Conservation (phyloP, 1,140 invertebrate genomes). For the Drosophila murphyi region DNA sequence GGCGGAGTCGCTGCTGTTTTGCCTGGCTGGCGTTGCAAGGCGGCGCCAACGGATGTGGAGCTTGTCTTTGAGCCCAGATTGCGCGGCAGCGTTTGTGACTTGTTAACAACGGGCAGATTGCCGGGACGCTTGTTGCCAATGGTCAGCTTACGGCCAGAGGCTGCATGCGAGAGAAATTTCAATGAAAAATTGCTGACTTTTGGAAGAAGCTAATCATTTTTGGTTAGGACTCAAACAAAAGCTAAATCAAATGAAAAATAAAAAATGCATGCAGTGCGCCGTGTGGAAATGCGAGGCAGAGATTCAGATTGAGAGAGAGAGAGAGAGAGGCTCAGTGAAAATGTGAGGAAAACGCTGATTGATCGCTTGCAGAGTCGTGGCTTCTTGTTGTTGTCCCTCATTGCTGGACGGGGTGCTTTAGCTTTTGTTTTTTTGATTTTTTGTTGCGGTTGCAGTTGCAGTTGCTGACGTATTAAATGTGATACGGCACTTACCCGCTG, state of each 20-base stretch:
- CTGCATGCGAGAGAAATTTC: constrained; percentile 74
- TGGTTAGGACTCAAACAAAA: constrained; percentile 7
- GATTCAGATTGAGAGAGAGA: constrained; percentile 6
- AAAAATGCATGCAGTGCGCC: constrained; percentile 43
- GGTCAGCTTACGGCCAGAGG: constrained; percentile 89
- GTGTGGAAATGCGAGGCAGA: constrained; percentile 20
- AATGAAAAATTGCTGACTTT: not conserved
- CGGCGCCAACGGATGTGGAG: constrained; percentile 84
- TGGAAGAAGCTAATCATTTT: constrained; percentile 37
- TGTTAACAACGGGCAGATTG: constrained; percentile 88
- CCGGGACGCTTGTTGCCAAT: constrained; percentile 88
- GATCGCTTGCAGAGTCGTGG: constrained; percentile 20
- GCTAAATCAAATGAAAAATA: constrained; percentile 41
- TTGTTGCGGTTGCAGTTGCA: constrained; percentile 3
- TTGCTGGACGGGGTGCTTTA: constrained; percentile 17
- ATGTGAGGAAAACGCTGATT: constrained; percentile 41
- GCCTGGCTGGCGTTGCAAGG: constrained; percentile 85
- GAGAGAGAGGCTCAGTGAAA: constrained; percentile 13
- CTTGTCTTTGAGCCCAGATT: constrained; percentile 91
- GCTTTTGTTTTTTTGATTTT: not conserved
- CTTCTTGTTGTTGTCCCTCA: constrained; percentile 7
- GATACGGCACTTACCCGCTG: constrained; percentile 29
- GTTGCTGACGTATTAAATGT: constrained; percentile 21
- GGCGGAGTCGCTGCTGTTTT: constrained; percentile 92
- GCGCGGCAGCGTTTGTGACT: constrained; percentile 92